phyloP scores from a whole-genome alignment of 2,797 vertebrate species.

The Steatocranus sp. region DNA sequence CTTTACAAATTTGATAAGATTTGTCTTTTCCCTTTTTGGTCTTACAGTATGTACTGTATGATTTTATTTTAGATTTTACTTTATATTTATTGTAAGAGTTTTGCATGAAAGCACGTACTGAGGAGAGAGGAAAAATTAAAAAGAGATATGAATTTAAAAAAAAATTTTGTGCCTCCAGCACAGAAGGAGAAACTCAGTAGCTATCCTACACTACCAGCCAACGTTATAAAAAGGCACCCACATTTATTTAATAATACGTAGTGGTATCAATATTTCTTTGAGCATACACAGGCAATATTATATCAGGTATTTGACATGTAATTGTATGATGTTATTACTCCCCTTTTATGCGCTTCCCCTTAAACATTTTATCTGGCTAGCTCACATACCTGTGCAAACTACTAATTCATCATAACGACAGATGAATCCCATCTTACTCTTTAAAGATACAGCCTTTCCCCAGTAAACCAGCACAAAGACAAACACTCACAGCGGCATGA shows the following conservation, averaged over 20 bases:
- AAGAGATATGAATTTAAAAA: neutral
- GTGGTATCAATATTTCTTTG: neutral
- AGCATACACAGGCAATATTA: neutral
- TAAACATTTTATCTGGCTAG: neutral
- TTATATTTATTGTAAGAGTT: neutral
- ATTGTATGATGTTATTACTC: neutral
- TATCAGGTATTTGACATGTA: neutral
- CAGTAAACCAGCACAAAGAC: neutral
- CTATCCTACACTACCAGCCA: neutral
- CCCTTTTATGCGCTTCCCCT: neutral
- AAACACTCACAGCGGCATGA: neutral
- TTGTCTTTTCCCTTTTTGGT: neutral
- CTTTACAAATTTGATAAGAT: neutral
- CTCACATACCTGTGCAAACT: neutral
- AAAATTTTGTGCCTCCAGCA: neutral
- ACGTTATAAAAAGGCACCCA: neutral
- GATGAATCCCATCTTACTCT: neutral
- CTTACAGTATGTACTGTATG: neutral
- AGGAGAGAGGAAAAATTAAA: neutral
- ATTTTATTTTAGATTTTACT: neutral
- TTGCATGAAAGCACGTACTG: neutral
- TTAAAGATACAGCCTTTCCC: neutral
- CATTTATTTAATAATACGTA: neutral
- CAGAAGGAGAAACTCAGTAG: neutral
- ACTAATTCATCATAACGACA: neutral